Conservation (phyloP, 2,888 invertebrate species). For the Papilio gigon region DNA sequence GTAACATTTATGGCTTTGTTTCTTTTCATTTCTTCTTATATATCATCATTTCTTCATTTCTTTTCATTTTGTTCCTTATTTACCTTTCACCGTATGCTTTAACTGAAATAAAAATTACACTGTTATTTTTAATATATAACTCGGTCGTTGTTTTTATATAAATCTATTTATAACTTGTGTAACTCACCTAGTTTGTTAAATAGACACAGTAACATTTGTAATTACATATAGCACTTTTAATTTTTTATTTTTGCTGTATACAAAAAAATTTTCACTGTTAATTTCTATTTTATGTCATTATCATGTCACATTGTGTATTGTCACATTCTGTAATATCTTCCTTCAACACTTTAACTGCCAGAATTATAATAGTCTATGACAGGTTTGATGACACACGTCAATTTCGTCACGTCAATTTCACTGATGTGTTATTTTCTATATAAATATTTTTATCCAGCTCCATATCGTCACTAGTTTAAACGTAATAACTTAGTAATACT, state of each 20-base stretch:
- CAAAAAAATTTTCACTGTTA: slow-evolving; percentile 47
- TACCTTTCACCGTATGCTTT: slow-evolving; percentile 21
- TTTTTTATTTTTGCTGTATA: slow-evolving; percentile 13
- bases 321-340: slow-evolving; percentile 27
- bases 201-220: neutral
- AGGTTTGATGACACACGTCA: slow-evolving; percentile 1
- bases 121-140: neutral
- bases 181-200: slow-evolving; percentile 9
- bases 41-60: slow-evolving; percentile 56
- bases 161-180: neutral
- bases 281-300: slow-evolving; percentile 35
- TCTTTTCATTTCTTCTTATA: slow-evolving; percentile 54
- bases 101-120: neutral
- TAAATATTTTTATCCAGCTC: slow-evolving; percentile 4
- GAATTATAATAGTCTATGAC: slow-evolving; percentile 15
- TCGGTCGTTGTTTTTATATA: neutral
- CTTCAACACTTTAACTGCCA: slow-evolving; percentile 26
- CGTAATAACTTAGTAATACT: neutral
- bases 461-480: neutral
- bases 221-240: slow-evolving; percentile 6
- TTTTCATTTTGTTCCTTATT: slow-evolving; percentile 43
- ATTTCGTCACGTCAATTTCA: slow-evolving; percentile 14
- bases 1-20: slow-evolving; percentile 59
- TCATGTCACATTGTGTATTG: slow-evolving; percentile 26
- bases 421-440: slow-evolving; percentile 9